Evolutionary conservation across 2,797 vertebrate genomes (phyloP).

Genomic region (Dendrocincla tyrannina): DNA sequence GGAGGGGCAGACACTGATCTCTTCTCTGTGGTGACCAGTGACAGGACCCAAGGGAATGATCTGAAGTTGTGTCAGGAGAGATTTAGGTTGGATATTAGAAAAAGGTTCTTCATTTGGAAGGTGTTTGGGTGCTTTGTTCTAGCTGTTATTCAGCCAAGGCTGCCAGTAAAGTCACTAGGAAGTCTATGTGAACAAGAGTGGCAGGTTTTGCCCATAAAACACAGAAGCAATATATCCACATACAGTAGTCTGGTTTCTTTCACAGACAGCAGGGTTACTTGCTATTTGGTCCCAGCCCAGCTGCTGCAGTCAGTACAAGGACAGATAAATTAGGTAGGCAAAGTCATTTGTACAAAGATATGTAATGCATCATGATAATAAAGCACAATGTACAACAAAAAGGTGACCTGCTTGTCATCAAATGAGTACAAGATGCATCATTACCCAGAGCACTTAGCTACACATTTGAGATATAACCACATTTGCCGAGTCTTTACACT

Average conservation of each 20-base stretch:
- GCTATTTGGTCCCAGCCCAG: background rate
- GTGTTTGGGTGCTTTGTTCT: background rate
- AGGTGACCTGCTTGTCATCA: background rate
- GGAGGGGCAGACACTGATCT: no score
- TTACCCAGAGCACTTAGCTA: background rate
- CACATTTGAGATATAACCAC: background rate
- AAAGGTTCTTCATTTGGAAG: background rate
- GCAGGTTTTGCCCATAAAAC: background rate
- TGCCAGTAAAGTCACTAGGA: background rate
- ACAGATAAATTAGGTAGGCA: background rate
- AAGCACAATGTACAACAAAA: background rate
- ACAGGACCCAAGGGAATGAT: no score
- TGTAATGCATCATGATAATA: background rate
- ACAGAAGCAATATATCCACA: background rate
- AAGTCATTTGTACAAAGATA: background rate
- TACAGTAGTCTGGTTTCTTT: background rate
- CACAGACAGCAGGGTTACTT: background rate
- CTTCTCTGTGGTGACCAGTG: no score
- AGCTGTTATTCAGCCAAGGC: background rate
- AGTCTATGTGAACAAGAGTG: background rate
- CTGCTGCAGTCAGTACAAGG: background rate
- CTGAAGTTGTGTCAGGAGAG: no score
- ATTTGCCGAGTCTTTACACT: background rate
- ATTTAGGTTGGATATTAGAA: background rate
- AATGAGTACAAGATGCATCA: background rate